A percentile compares a stretch with the other conserved stretches of the same genome.
Evolutionary conservation across 2,797 vertebrate genomes (phyloP).

Genomic region (Enteromius argenteus): DNA sequence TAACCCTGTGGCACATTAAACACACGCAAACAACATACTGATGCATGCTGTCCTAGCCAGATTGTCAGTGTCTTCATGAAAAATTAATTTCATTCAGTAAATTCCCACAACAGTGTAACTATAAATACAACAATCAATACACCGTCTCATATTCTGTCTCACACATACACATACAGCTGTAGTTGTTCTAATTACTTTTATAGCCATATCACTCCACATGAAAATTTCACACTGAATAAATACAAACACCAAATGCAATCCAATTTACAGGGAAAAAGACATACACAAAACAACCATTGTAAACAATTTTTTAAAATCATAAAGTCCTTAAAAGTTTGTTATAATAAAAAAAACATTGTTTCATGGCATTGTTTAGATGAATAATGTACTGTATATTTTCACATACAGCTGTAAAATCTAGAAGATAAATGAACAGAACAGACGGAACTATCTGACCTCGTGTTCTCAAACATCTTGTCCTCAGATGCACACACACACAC

Average conservation of each 20-base stretch:
- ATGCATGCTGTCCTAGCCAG: background rate
- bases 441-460: background rate
- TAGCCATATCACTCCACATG: background rate
- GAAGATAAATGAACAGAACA: background rate
- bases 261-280: background rate
- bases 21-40: constrained; percentile 11
- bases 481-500: background rate
- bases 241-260: background rate
- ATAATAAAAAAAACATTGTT: background rate
- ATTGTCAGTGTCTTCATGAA: background rate
- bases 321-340: background rate
- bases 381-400: background rate
- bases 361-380: background rate
- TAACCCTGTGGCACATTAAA: background rate
- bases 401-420: background rate
- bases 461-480: background rate
- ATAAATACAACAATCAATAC: background rate
- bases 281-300: background rate
- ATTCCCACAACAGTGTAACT: background rate
- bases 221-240: background rate
- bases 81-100: background rate
- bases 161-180: constrained; percentile 24
- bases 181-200: background rate
- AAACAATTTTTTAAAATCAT: background rate
- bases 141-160: background rate